phyloP scores from a whole-genome alignment of 2,797 vertebrate genomes.

The Muraenolepis orangiensis region DNA sequence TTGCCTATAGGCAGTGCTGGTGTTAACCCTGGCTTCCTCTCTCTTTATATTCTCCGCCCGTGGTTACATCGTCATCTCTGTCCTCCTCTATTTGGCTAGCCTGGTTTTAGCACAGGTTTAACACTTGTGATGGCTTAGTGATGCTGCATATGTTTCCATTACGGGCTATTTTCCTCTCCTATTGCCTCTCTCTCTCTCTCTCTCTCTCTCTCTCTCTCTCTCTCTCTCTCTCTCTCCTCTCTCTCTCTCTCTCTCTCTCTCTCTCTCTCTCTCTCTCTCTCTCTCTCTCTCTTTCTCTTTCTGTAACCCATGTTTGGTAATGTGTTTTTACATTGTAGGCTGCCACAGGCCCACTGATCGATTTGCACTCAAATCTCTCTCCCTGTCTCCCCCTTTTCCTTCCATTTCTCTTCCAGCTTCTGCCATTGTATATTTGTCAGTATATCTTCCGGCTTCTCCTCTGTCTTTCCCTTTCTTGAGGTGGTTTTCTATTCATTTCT shows the following conservation, averaged over 20 bases:
- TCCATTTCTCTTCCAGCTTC: constrained; percentile 47
- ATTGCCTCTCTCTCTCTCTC: not conserved
- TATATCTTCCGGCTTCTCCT: constrained; percentile 38
- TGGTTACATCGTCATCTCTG: not conserved
- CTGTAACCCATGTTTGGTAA: constrained; percentile 26
- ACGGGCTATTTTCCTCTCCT: constrained; percentile 9
- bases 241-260: not conserved
- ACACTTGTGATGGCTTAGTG: constrained; percentile 52
- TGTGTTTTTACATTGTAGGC: constrained; percentile 35
- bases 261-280: constrained; percentile 20
- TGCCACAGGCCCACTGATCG: constrained; percentile 40
- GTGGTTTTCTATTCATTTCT: constrained; percentile 49
- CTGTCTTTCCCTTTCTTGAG: constrained; percentile 52
- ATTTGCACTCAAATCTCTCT: constrained; percentile 41
- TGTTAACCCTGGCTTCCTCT: constrained; percentile 56
- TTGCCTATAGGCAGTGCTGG: constrained; percentile 58
- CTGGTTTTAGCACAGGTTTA: constrained; percentile 29
- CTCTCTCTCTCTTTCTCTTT: not conserved
- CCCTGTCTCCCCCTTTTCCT: constrained; percentile 24
- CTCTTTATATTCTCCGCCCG: constrained; percentile 8
- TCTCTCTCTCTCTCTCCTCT: constrained; percentile 20
- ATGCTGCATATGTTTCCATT: constrained; percentile 49
- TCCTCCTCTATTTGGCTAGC: not conserved
- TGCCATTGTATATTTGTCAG: constrained; percentile 37
- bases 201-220: constrained; percentile 19